A percentile compares a stretch with the other conserved stretches of the same genome.
Evolutionary conservation across 2,113 vertebrate species (phyloP).

Genomic region (Nothobranchius kuhntae): DNA sequence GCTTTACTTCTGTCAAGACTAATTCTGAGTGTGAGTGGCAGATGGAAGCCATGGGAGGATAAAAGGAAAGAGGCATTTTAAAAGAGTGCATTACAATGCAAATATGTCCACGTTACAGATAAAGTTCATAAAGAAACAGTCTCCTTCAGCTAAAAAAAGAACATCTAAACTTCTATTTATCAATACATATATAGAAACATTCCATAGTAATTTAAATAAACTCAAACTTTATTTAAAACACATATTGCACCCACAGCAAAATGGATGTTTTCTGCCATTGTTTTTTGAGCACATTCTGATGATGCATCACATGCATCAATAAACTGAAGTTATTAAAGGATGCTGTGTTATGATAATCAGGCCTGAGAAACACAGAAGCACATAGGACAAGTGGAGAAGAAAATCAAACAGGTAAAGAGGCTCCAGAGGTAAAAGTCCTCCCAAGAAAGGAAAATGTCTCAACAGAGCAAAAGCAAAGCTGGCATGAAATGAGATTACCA

Average conservation of each 20-base stretch:
- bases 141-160: not conserved
- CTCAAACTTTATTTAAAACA: too few species aligned
- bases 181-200: too few species aligned
- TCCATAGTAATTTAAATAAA: too few species aligned
- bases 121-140: constrained; percentile 2
- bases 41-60: constrained; percentile 38
- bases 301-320: too few species aligned
- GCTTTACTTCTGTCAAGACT: constrained; percentile 52
- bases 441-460: not conserved
- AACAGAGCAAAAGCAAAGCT: too few species aligned
- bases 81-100: constrained; percentile 23
- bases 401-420: not conserved
- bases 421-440: not conserved
- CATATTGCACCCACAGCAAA: too few species aligned
- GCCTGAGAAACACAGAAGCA: not conserved
- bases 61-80: constrained; percentile 38
- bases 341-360: not conserved
- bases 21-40: constrained; percentile 48
- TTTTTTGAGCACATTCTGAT: not conserved
- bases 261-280: too few species aligned
- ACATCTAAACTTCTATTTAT: not conserved
- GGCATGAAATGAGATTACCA: too few species aligned
- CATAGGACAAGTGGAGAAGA: not conserved
- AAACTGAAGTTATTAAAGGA: not conserved
- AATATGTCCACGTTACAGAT: constrained; percentile 3